phyloP scores from a whole-genome alignment of 2,113 vertebrate species.

The Oostethus manadensis region DNA sequence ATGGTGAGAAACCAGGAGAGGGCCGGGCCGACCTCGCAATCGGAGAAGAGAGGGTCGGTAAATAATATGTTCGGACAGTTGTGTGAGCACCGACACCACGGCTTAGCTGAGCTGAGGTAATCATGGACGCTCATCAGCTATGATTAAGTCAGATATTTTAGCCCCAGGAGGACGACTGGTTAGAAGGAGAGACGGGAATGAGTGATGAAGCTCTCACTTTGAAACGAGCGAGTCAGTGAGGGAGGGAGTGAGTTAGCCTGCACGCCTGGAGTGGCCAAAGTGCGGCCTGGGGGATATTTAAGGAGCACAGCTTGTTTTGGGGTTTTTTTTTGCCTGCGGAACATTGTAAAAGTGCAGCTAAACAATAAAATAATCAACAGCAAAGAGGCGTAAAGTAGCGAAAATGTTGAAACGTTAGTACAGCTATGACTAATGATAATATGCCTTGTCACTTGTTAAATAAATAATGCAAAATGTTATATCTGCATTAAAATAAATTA shows the following conservation, averaged over 20 bases:
- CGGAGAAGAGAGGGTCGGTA: neutral
- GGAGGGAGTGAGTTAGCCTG: slow-evolving; percentile 54
- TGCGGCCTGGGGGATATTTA: too few species aligned
- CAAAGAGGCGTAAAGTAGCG: too few species aligned
- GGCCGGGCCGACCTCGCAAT: neutral
- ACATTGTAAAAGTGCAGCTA: too few species aligned
- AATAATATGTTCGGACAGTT: slow-evolving; percentile 34
- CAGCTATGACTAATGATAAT: too few species aligned
- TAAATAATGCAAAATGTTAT: too few species aligned
- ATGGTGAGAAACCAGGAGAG: neutral
- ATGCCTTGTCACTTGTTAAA: too few species aligned
- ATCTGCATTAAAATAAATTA: too few species aligned
- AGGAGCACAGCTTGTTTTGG: too few species aligned
- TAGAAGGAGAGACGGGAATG: slow-evolving; percentile 9
- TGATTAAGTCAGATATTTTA: slow-evolving; percentile 62
- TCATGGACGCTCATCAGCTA: slow-evolving; percentile 58
- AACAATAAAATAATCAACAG: too few species aligned
- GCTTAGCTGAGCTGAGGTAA: slow-evolving; percentile 44
- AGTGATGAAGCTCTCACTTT: slow-evolving; percentile 53
- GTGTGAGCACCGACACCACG: slow-evolving; percentile 22
- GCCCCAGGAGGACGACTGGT: slow-evolving; percentile 23
- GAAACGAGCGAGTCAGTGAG: slow-evolving; percentile 36
- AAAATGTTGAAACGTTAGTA: too few species aligned
- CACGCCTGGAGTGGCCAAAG: too few species aligned
- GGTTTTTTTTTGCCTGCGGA: too few species aligned